Conservation (phyloP, 2,797 vertebrate species). For the Petrocephalus schoutedeni region DNA sequence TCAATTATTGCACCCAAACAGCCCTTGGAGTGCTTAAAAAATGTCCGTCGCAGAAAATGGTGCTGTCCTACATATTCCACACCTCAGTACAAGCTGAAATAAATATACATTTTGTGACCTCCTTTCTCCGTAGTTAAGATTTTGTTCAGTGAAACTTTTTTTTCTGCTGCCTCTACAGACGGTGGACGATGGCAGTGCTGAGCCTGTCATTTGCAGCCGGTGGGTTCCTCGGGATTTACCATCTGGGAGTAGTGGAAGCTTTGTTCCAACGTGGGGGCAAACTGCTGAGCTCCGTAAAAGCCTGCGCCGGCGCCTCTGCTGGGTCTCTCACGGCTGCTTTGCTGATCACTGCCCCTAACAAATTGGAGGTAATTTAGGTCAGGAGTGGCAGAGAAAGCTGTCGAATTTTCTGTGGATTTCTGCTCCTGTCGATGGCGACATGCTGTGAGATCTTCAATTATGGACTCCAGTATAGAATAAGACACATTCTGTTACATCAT, state of each 20-base stretch:
- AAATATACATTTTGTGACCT: neutral
- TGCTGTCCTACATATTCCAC: neutral
- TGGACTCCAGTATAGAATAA: neutral
- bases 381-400: neutral
- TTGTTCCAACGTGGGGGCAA: slow-evolving; percentile 68
- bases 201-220: slow-evolving; percentile 79
- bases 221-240: slow-evolving; percentile 84
- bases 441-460: neutral
- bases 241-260: slow-evolving; percentile 76
- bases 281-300: slow-evolving; percentile 63
- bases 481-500: neutral
- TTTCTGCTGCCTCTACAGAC: neutral
- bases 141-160: neutral
- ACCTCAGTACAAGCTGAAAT: neutral
- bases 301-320: slow-evolving; percentile 78
- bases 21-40: neutral
- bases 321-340: slow-evolving; percentile 77
- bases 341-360: slow-evolving; percentile 78
- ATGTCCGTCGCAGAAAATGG: neutral
- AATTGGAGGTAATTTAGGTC: slow-evolving; percentile 67
- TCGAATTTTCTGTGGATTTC: neutral
- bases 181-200: slow-evolving; percentile 59
- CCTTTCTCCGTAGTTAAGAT: neutral
- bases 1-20: neutral
- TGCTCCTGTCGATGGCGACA: neutral